Conservation (phyloP, 2,888 invertebrate genomes). For the Drosophila infuscata region DNA sequence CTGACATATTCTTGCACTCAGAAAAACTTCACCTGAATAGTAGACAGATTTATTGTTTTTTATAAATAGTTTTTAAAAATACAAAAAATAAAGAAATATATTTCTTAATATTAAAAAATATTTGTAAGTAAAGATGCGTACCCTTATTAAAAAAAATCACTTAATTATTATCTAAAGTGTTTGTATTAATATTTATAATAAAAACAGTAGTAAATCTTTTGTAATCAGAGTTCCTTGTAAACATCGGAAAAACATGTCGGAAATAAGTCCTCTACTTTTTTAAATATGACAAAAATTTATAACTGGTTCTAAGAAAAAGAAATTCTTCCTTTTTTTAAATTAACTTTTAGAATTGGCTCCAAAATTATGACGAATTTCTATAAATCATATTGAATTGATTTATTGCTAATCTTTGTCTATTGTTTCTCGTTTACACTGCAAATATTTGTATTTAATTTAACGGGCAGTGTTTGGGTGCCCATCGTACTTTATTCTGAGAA, state of each 20-base stretch:
- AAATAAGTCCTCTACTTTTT: background rate
- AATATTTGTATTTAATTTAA: constrained; percentile 27
- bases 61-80: background rate
- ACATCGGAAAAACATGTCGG: background rate
- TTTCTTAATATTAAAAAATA: background rate
- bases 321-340: background rate
- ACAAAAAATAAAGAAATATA: background rate
- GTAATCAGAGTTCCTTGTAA: background rate
- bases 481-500: background rate
- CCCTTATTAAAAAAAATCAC: background rate
- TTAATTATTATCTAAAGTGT: background rate
- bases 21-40: too few relatives aligned
- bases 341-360: background rate
- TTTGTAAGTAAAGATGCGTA: background rate
- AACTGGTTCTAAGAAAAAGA: background rate
- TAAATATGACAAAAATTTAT: background rate
- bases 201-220: background rate
- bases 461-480: background rate
- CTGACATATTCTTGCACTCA: background rate
- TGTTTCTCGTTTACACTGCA: background rate
- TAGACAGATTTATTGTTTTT: background rate
- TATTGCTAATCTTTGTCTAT: background rate
- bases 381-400: background rate
- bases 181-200: background rate
- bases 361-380: background rate